These are phyloP conservation scores for Priocnemis perturbator DNA, from an alignment of 2,888 invertebrate genomes.

Conservation along the genomic window DNA sequence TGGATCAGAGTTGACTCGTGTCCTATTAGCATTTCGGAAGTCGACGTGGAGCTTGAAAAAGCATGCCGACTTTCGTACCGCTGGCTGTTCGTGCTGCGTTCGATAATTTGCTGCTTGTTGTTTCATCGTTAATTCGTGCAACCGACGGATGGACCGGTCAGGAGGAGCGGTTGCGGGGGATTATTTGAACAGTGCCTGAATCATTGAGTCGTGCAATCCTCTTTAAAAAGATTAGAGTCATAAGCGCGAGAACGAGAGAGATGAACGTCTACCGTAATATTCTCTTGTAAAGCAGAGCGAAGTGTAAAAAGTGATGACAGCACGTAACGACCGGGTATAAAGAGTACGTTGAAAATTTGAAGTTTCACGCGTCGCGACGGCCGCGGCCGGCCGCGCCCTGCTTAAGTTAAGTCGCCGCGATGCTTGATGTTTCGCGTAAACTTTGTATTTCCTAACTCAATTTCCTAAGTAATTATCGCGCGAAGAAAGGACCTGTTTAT, in stretches of 20 bases:
- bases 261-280: constrained; percentile 17
- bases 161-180: background rate
- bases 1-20: too few relatives aligned
- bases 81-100: too few relatives aligned
- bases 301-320: constrained; percentile 19
- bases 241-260: constrained; percentile 32
- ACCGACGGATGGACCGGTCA: too few relatives aligned
- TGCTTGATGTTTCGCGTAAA: too few relatives aligned
- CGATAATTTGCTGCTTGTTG: too few relatives aligned
- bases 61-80: too few relatives aligned
- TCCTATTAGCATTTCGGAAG: too few relatives aligned
- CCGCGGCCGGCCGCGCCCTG: background rate
- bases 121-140: too few relatives aligned
- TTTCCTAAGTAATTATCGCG: too few relatives aligned
- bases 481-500: too few relatives aligned
- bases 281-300: constrained; percentile 20
- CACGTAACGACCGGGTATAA: constrained; percentile 15
- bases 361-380: constrained; percentile 11
- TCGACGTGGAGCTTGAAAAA: too few relatives aligned
- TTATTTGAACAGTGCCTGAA: background rate
- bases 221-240: constrained; percentile 24
- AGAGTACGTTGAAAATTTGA: constrained; percentile 11
- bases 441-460: too few relatives aligned
- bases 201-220: constrained; percentile 17
- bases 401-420: background rate